Evolutionary conservation across 2,888 invertebrate genomes (phyloP), one percentile per base, ranked within the genome.

Genomic region (Argyra leucocephala): DNA sequence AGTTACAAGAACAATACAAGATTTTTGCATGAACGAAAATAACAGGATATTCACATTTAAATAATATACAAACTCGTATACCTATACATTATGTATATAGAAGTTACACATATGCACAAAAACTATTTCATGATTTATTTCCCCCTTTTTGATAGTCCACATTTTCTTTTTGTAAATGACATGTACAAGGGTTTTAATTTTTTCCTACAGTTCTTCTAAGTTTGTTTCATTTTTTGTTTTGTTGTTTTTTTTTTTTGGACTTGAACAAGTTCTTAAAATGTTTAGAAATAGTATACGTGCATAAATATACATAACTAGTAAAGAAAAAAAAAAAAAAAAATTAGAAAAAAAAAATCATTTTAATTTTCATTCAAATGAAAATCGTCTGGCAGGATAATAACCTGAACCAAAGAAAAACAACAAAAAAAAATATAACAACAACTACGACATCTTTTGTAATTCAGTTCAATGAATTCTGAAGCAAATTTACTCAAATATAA

Each of bases 311-410:
- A 48, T 48, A 10, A 48, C 15, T 48, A 18, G 15, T 48, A 48
- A 12, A 48, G n/a, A 15, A 37, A 10, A 37, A 3, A 15, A 10
- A 15, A 5, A 37, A 12, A 48, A 12, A 15, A 12, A 48, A 48
- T 12, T 48, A n/a, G 31, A n/a, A n/a, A 48, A 18, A 48, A 48
- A 18, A 48, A 18, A 18, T 15, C 18, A 12, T 48, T 48, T 48
- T 48, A 6, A 48, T 48, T 48, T 48, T 48, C 12, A 48, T 48
- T 48, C 48, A 48, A 48, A 48, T 48, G 48, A 48, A 48, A 48
- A 48, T 48, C 18, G 48, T 48, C 48, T 48, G 48, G 48, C 48
- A 48, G 48, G 48, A 48, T 48, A 48, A 48, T 48, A 48, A 48
- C 48, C 48, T 48, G 48, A 9, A 18, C 12, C 12, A 18, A 6